Conservation (phyloP, 2,113 vertebrate species). For the Rutilus rutilus region DNA sequence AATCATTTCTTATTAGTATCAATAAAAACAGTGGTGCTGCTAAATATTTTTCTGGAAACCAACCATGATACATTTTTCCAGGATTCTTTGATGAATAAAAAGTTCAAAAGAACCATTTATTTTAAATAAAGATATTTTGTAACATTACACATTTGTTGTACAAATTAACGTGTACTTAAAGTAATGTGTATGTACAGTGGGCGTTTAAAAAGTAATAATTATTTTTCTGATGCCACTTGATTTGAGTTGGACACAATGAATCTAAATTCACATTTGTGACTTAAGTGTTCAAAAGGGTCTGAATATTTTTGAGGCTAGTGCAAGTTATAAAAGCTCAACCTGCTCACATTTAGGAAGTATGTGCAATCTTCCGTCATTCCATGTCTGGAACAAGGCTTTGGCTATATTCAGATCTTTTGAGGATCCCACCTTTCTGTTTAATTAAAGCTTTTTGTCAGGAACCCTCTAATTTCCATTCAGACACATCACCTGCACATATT, state of each 20-base stretch:
- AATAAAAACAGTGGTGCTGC: background rate
- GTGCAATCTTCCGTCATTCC: constrained; percentile 26
- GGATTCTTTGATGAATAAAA: background rate
- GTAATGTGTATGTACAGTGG: no score
- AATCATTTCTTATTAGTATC: background rate
- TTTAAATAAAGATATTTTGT: background rate
- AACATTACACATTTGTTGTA: background rate
- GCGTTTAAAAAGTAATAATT: background rate
- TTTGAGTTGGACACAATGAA: background rate
- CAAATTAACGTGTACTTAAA: no score
- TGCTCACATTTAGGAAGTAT: constrained; percentile 37
- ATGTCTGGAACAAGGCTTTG: constrained; percentile 53
- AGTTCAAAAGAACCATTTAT: background rate
- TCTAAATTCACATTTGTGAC: background rate
- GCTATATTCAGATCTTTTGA: constrained; percentile 52
- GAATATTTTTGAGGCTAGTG: background rate
- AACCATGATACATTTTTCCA: background rate
- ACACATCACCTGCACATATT: constrained; percentile 68
- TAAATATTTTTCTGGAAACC: background rate
- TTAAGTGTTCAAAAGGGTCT: background rate
- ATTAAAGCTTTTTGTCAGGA: constrained; percentile 64
- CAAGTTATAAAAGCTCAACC: constrained; percentile 35
- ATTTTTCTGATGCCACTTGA: background rate
- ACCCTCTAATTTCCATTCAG: constrained; percentile 63
- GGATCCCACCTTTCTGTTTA: constrained; percentile 60